These are phyloP conservation scores for Columba livia DNA, from an alignment of 2,113 vertebrate genomes.

Conservation along the genomic window DNA sequence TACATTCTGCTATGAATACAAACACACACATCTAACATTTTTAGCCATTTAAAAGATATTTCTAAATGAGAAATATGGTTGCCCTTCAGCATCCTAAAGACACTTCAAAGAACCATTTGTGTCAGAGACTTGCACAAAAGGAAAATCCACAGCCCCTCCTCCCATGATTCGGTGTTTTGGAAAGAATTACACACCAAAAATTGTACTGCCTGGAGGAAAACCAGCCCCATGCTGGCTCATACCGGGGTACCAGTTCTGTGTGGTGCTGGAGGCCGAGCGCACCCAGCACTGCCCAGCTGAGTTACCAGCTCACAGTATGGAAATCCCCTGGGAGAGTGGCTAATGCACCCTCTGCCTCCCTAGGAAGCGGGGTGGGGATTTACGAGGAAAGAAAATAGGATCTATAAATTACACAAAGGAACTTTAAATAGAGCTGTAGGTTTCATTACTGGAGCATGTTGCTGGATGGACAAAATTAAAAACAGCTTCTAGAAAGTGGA, in stretches of 20 bases:
- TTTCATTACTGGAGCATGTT: constrained; percentile 14
- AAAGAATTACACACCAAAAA: neutral
- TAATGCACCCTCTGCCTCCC: neutral
- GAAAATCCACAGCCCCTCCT: neutral
- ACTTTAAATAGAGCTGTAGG: neutral
- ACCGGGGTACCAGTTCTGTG: neutral
- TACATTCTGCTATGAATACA: neutral
- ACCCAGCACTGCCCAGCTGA: neutral
- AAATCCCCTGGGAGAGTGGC: neutral
- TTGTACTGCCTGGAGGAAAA: neutral
- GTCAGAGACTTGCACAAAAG: neutral
- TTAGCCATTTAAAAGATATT: neutral
- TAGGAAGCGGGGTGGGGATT: neutral
- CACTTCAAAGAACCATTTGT: neutral
- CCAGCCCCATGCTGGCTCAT: neutral
- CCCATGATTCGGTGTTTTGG: neutral
- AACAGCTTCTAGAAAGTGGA: constrained; percentile 7
- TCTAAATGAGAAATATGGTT: neutral
- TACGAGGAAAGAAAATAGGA: neutral
- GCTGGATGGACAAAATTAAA: constrained; percentile 14
- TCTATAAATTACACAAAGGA: neutral
- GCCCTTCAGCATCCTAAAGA: constrained; percentile 9
- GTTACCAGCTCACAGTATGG: neutral
- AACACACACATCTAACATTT: neutral
- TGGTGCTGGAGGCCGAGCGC: neutral